Conservation (phyloP, 1,140 invertebrate species). For the Leptopilina boulardi region DNA sequence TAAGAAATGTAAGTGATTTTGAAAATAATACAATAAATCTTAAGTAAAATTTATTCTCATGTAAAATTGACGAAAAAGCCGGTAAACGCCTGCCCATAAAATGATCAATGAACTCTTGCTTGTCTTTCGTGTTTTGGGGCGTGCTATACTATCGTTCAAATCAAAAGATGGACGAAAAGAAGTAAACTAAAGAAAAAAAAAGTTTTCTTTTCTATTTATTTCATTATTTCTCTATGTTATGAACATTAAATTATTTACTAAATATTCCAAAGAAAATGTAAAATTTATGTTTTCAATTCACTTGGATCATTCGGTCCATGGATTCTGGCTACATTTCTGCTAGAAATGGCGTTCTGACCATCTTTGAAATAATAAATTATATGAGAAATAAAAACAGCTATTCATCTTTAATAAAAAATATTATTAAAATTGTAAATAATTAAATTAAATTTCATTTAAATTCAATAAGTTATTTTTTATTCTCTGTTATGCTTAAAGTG, state of each 20-base stretch:
- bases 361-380: not conserved
- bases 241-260: not conserved
- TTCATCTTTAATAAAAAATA: not conserved
- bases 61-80: not conserved
- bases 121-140: constrained; percentile 45
- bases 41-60: not conserved
- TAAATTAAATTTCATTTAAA: not conserved
- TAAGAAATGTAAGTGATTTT: not conserved
- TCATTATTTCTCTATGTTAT: not conserved
- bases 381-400: not conserved
- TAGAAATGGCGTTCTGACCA: constrained; percentile 30
- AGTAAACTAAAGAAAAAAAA: constrained; percentile 5
- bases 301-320: not conserved
- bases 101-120: constrained; percentile 57
- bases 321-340: constrained; percentile 3
- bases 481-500: not conserved
- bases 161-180: constrained; percentile 1
- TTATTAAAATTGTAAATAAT: not conserved
- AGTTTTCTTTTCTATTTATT: not conserved
- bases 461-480: not conserved
- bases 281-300: not conserved
- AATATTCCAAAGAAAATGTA: not conserved
- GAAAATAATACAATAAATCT: not conserved
- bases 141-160: not conserved
- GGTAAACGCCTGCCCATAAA: constrained; percentile 31